These are phyloP conservation scores for Lamellibrachia satsuma DNA, from an alignment of 2,888 invertebrate genomes.

Conservation along the genomic window DNA sequence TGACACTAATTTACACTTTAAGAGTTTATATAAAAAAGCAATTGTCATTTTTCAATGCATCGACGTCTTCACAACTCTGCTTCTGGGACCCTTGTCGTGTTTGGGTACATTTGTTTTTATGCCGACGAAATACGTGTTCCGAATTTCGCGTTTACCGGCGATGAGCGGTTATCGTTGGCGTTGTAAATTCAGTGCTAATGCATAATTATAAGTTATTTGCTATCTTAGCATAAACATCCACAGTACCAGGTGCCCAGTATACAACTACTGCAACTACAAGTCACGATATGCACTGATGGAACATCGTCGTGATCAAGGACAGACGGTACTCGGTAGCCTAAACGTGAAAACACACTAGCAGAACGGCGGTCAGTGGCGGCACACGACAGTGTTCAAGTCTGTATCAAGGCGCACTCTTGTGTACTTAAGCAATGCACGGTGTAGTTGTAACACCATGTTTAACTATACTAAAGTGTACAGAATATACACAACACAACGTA, in stretches of 20 bases:
- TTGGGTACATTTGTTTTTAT: no score
- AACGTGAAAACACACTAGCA: not conserved
- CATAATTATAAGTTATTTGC: not conserved
- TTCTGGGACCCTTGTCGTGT: not conserved
- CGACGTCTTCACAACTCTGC: no score
- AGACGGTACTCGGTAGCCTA: not conserved
- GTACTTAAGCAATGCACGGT: not conserved
- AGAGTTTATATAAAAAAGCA: not conserved
- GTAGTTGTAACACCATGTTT: not conserved
- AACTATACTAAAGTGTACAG: not conserved
- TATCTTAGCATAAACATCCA: not conserved
- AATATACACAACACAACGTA: not conserved
- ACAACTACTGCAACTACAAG: not conserved
- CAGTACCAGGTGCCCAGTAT: not conserved
- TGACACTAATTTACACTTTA: not conserved
- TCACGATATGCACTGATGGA: not conserved
- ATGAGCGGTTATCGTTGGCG: not conserved
- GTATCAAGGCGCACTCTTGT: not conserved
- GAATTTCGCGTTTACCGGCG: no score
- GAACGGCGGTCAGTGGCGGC: conserved; percentile 1
- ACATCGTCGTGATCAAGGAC: not conserved
- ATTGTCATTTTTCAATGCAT: not conserved
- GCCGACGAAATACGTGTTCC: no score
- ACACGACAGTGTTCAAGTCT: not conserved
- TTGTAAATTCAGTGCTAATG: not conserved